A percentile compares a stretch with the other conserved stretches of the same genome.
phyloP scores from a whole-genome alignment of 2,113 vertebrate genomes.

The Pardalotus punctatus region DNA sequence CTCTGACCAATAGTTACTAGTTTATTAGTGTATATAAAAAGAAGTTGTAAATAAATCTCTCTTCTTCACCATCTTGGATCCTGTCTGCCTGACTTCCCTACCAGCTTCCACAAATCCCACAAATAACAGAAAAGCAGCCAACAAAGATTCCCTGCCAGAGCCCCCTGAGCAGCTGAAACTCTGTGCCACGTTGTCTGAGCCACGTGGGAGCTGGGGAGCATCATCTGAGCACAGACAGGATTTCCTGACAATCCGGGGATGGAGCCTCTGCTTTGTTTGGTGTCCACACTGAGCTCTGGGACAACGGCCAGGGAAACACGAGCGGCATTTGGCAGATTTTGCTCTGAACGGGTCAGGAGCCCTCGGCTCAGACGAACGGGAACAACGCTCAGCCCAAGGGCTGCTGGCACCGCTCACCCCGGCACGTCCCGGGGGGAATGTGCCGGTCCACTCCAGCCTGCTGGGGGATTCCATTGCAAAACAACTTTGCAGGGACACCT shows the following conservation, averaged over 20 bases:
- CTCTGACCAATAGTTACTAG: no score
- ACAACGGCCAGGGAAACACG: neutral
- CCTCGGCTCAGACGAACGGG: neutral
- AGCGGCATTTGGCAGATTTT: neutral
- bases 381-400: neutral
- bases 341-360: neutral
- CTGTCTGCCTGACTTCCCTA: no score
- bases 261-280: neutral
- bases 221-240: neutral
- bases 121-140: no score
- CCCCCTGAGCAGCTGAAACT: neutral
- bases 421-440: neutral
- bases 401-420: neutral
- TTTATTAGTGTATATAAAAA: no score
- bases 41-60: no score
- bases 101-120: no score
- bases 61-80: no score
- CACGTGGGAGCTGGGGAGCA: neutral
- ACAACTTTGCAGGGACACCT: neutral
- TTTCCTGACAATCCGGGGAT: neutral
- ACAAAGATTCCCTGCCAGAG: neutral
- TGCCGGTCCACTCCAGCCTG: neutral
- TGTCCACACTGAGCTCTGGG: neutral
- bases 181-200: rapidly evolving
- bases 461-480: neutral